Percentiles rank a stretch among this genome's conserved stretches.
phyloP scores from a whole-genome alignment of 2,113 vertebrate species.

The Aptenodytes forsteri region DNA sequence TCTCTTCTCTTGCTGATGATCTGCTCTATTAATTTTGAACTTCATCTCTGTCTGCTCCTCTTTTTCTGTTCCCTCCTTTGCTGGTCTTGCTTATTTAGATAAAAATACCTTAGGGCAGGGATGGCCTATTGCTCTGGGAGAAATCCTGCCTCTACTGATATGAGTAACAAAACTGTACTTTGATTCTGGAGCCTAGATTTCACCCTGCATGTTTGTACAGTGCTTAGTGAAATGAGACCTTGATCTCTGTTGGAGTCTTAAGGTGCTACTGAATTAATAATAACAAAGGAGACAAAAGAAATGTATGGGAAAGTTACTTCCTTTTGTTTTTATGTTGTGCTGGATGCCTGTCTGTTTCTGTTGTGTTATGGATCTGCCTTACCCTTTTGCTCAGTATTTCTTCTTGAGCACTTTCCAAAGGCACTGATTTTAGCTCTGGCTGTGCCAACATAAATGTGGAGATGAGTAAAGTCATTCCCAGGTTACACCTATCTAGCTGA shows the following conservation, averaged over 20 bases:
- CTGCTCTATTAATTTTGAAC: neutral
- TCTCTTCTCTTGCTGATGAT: neutral
- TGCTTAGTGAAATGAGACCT: neutral
- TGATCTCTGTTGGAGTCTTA: neutral
- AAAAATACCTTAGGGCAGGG: neutral
- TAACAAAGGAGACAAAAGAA: neutral
- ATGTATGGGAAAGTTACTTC: neutral
- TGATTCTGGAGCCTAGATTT: neutral
- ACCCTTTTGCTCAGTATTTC: neutral
- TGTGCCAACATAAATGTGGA: neutral
- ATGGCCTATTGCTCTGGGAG: neutral
- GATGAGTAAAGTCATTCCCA: neutral
- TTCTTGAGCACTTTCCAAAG: slow-evolving; percentile 6
- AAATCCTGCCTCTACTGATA: neutral
- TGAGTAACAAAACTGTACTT: neutral
- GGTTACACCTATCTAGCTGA: neutral
- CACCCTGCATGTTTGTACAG: neutral
- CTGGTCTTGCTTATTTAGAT: neutral
- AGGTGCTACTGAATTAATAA: neutral
- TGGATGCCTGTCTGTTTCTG: neutral
- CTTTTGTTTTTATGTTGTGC: neutral
- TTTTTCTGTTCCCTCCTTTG: neutral
- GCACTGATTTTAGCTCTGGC: neutral
- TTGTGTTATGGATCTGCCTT: neutral
- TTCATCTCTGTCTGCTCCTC: neutral